Percentiles rank a stretch among this genome's conserved stretches.
Evolutionary conservation across 2,797 vertebrate species (phyloP).

Genomic region (Taeniopygia guttata): DNA sequence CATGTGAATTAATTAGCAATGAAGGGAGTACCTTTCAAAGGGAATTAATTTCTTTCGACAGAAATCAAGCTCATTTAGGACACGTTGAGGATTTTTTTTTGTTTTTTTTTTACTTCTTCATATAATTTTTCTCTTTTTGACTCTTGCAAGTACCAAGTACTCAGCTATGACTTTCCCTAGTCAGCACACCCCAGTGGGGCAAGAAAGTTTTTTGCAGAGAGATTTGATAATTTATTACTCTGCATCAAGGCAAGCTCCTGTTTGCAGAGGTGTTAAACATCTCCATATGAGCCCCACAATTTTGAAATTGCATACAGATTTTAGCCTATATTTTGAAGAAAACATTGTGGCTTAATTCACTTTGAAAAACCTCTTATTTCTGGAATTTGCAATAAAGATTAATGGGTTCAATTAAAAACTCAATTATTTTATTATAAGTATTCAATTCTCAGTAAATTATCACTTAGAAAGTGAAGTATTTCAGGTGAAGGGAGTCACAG

Average conservation of each 20-base stretch:
- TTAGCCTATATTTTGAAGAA: not conserved
- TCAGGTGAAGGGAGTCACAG: not conserved
- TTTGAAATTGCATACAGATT: not conserved
- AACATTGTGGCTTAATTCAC: not conserved
- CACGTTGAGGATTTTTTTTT: not conserved
- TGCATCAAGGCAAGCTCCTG: not conserved
- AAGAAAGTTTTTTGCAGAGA: not conserved
- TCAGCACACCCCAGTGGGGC: not conserved
- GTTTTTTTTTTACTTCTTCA: not conserved
- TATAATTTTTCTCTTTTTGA: not conserved
- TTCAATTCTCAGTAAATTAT: not conserved
- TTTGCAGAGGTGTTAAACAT: not conserved
- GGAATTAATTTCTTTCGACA: not conserved
- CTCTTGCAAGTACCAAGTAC: not conserved
- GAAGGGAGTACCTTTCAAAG: conserved; percentile 5
- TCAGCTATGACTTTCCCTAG: not conserved
- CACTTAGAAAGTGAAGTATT: not conserved
- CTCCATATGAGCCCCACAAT: not conserved
- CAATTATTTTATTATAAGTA: not conserved
- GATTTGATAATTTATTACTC: not conserved
- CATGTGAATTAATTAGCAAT: conserved; percentile 19
- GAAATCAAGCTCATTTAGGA: not conserved
- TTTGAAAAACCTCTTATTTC: not conserved
- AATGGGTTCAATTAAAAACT: not conserved
- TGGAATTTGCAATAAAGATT: not conserved